Percentiles rank a stretch among this genome's conserved stretches.
Conservation (phyloP, 23 tunicate genomes). For the Styela plicata region DNA sequence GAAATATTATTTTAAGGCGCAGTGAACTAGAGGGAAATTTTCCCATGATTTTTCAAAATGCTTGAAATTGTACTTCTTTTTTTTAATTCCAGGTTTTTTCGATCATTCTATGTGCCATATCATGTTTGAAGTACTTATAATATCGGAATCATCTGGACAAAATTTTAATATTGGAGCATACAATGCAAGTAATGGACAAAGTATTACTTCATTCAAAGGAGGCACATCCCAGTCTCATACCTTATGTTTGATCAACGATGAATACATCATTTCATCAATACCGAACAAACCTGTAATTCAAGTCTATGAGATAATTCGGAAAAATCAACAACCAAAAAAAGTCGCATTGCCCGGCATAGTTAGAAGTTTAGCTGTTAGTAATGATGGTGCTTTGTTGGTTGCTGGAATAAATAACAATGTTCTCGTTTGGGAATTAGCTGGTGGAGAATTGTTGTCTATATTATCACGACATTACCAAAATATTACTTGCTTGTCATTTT, state of each 20-base stretch:
- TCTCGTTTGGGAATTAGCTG: constrained; percentile 51
- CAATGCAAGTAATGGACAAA: constrained; percentile 44
- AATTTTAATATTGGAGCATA: constrained; percentile 35
- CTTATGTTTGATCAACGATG: constrained; percentile 33
- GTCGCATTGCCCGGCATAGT: constrained; percentile 66
- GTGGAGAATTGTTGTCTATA: constrained; percentile 52
- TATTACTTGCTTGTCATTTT: constrained; percentile 49
- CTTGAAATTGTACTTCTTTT: no score
- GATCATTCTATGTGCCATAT: no score
- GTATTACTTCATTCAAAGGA: constrained; percentile 45
- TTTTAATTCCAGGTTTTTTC: no score
- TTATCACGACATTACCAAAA: constrained; percentile 73
- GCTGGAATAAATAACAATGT: constrained; percentile 60
- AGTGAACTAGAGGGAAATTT: no score
- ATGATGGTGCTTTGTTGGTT: constrained; percentile 49
- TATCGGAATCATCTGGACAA: constrained; percentile 42
- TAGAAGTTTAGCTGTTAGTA: constrained; percentile 28
- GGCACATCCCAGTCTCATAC: constrained; percentile 32
- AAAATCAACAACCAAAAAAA: constrained; percentile 43
- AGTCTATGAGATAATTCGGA: constrained; percentile 55
- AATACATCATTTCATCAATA: constrained; percentile 48
- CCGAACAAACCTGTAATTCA: constrained; percentile 63
- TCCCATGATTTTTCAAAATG: no score
- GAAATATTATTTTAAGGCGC: no score
- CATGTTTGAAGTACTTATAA: constrained; percentile 42